A percentile compares a stretch with the other conserved stretches of the same genome.
phyloP scores from a whole-genome alignment of 2,888 invertebrate species.

The Mesoligia furuncula region DNA sequence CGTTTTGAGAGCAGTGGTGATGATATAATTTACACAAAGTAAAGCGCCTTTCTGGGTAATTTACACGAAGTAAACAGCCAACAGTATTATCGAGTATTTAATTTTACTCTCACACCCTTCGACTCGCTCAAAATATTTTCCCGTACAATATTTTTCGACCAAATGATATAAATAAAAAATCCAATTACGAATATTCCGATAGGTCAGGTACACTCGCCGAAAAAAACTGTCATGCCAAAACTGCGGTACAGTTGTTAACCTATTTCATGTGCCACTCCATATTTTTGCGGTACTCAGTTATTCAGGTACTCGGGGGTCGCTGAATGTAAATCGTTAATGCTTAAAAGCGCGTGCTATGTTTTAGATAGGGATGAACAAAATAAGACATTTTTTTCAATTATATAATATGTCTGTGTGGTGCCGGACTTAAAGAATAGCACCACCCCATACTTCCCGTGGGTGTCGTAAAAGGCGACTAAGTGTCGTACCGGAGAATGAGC shows the following conservation, averaged over 20 bases:
- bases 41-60: too few species aligned
- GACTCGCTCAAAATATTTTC: slow-evolving; percentile 3
- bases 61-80: too few species aligned
- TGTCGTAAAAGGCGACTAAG: too few species aligned
- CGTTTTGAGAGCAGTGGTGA: too few species aligned
- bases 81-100: background rate
- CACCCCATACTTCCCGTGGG: too few species aligned
- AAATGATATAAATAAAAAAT: slow-evolving; percentile 21
- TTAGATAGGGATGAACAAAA: background rate
- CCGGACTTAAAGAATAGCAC: too few species aligned
- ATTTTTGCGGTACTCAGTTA: slow-evolving; percentile 53
- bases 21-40: too few species aligned
- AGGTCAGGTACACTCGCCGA: slow-evolving; percentile 50
- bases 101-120: background rate
- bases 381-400: background rate
- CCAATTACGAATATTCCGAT: slow-evolving; percentile 43
- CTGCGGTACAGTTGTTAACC: slow-evolving; percentile 62
- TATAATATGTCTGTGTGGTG: too few species aligned
- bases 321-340: slow-evolving; percentile 55
- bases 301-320: slow-evolving; percentile 4
- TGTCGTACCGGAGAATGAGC: too few species aligned
- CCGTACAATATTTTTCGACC: background rate
- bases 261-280: slow-evolving; percentile 57
- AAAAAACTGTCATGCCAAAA: slow-evolving; percentile 56
- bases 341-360: slow-evolving; percentile 44